Conservation (phyloP, 2,888 invertebrate genomes). For the Watsonalla binaria region DNA sequence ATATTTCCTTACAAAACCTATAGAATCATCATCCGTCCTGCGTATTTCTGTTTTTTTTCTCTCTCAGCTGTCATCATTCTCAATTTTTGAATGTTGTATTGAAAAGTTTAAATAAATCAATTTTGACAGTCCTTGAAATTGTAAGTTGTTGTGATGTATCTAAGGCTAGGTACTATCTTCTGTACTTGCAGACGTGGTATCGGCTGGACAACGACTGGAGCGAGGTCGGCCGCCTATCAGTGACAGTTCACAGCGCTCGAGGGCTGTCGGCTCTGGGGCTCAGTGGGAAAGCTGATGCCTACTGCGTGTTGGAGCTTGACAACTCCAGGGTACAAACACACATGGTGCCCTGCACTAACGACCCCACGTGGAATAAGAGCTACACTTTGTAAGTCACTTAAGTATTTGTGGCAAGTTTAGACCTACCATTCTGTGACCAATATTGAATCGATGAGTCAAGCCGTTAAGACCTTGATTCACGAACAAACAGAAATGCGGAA, state of each 20-base stretch:
- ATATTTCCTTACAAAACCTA: no score
- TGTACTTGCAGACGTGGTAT: conserved; percentile 56
- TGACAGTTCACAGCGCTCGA: conserved; percentile 60
- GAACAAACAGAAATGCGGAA: no score
- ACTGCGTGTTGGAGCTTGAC: conserved; percentile 65
- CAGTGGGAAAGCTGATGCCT: conserved; percentile 58
- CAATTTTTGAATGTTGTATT: no score
- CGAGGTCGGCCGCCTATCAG: conserved; percentile 61
- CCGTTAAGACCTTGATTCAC: no score
- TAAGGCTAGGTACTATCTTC: conserved; percentile 3
- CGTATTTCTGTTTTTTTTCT: no score
- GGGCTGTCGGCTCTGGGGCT: conserved; percentile 53
- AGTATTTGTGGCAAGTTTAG: no score
- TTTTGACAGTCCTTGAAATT: no score
- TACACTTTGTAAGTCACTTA: conserved; percentile 58
- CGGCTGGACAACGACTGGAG: conserved; percentile 51
- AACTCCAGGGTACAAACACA: conserved; percentile 69
- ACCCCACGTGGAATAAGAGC: conserved; percentile 64
- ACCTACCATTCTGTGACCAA: no score
- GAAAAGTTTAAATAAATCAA: no score
- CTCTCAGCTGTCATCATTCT: no score
- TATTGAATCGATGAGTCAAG: no score
- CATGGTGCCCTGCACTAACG: conserved; percentile 47
- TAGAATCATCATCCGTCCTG: no score
- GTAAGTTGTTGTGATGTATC: background rate